Conservation (phyloP, 2,888 invertebrate genomes). For the Cryptocheilus praepositus region DNA sequence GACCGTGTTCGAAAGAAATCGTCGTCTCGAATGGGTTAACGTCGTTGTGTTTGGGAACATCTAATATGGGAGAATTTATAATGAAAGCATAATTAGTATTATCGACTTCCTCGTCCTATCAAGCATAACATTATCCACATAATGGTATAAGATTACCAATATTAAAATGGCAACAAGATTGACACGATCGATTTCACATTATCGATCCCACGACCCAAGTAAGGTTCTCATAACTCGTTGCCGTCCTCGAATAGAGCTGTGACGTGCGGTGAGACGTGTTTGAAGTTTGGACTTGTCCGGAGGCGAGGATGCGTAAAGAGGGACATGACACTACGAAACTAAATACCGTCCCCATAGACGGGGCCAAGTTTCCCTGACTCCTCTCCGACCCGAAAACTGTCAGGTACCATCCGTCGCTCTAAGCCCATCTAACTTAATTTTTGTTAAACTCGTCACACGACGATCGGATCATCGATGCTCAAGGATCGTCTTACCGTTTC, state of each 20-base stretch:
- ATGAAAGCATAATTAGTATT: too few relatives aligned
- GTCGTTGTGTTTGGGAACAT: too few relatives aligned
- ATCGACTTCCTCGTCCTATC: too few relatives aligned
- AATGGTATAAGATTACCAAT: too few relatives aligned
- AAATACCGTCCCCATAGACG: conserved; percentile 61
- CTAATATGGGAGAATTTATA: too few relatives aligned
- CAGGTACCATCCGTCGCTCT: conserved; percentile 60
- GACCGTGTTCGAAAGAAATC: too few relatives aligned
- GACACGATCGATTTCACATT: too few relatives aligned
- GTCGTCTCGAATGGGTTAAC: too few relatives aligned
- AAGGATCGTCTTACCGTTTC: conserved; percentile 49
- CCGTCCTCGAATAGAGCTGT: conserved; percentile 66
- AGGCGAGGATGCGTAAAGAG: conserved; percentile 73
- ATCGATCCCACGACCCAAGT: too few relatives aligned
- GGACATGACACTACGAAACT: conserved; percentile 73
- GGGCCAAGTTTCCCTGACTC: conserved; percentile 30
- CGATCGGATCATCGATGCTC: conserved; percentile 56
- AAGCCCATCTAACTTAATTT: conserved; percentile 68
- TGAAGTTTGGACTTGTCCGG: conserved; percentile 68
- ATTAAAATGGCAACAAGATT: too few relatives aligned
- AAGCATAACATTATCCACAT: too few relatives aligned
- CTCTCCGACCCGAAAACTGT: conserved; percentile 62
- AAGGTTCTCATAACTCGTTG: too few relatives aligned
- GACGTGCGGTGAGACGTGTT: conserved; percentile 64
- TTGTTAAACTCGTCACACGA: conserved; percentile 54